Base-by-base conservation (phyloP, 92 coral and sea anemone species). In the Zoanthus sociatus region DNA sequence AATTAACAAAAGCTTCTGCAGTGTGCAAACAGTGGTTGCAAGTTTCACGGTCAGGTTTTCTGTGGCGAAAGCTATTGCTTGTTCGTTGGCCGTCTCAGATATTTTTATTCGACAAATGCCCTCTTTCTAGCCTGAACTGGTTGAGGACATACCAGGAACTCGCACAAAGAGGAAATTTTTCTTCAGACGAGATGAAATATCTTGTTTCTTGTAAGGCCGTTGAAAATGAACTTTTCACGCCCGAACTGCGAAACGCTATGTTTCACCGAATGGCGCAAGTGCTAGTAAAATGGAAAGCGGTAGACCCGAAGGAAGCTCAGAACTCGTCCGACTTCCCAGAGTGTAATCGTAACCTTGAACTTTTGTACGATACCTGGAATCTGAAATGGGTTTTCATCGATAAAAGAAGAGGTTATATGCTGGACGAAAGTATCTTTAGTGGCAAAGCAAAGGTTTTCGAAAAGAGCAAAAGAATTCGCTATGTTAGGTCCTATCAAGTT, bases 141-240 rank as follows among this genome's bases (percentile, higher is more conserved):
- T 69, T 85, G 42, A 95, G 86, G 48, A 90, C 93, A 42, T 97
- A 97, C 79, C 96, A 94, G 79, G 95, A 97, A 58, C 90, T 97
- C 77, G 82, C 92, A 18, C 81, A 84, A 5, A 84, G 96, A 63
- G 99, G 99, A 6, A 90, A 90, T 50, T 97, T 87, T 61, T 95
- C 99, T 5, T 95, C 99, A 18, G 99, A 97, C 78, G 97, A 97
- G 42, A 94, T 94, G 98, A 95, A 91, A 82, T 97, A 97, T 77
- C 93, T 97, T 70, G 90, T 97, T 86, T 93, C 92, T 37, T 95
- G 99, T 78, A 87, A 91, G 84, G 94, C 94, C 21, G 91, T 90
- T 50, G 99, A 95, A 51, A 93, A 91, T 46, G 94, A 92, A 45
- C 86, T 95, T 30, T 93, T 93, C 54, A 92, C 84, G 5, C 87